Percentiles rank a stretch among this genome's conserved stretches.
phyloP scores from a whole-genome alignment of 2,888 invertebrate species.

The Meandrusa payeni region DNA sequence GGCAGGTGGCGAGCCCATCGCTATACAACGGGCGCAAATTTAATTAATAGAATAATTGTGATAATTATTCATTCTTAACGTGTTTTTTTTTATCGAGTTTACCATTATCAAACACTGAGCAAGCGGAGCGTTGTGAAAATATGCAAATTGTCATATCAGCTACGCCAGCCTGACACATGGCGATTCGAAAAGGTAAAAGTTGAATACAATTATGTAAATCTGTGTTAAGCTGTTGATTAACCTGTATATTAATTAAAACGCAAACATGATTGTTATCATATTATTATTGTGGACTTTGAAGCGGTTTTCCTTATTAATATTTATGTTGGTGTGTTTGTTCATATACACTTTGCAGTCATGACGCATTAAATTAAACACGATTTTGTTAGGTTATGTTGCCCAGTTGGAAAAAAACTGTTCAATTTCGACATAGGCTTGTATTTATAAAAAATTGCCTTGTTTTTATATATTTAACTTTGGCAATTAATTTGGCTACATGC shows the following conservation, averaged over 20 bases:
- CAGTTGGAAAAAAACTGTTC: slow-evolving; percentile 7
- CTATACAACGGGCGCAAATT: too few relatives aligned
- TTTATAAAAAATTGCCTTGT: background rate
- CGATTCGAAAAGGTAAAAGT: slow-evolving; percentile 30
- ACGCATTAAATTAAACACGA: slow-evolving; percentile 6
- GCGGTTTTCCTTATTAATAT: slow-evolving; percentile 35
- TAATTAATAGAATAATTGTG: too few relatives aligned
- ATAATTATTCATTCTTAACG: too few relatives aligned
- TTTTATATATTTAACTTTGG: too few relatives aligned
- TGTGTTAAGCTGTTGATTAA: slow-evolving; percentile 36
- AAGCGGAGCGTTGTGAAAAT: slow-evolving; percentile 18
- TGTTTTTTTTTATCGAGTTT: too few relatives aligned
- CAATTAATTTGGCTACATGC: too few relatives aligned
- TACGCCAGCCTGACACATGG: slow-evolving; percentile 21
- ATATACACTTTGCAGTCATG: background rate
- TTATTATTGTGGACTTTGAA: slow-evolving; percentile 30
- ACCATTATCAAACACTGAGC: too few relatives aligned
- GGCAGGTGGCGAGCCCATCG: too few relatives aligned
- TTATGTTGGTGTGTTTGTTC: slow-evolving; percentile 26
- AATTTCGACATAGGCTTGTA: too few relatives aligned
- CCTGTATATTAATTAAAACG: slow-evolving; percentile 41
- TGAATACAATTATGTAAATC: slow-evolving; percentile 41
- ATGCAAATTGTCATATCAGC: slow-evolving; percentile 27
- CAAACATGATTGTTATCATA: slow-evolving; percentile 39
- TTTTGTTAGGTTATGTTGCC: slow-evolving; percentile 6